Conservation (phyloP, 2,797 vertebrate species). For the Centroberyx gerrardi region DNA sequence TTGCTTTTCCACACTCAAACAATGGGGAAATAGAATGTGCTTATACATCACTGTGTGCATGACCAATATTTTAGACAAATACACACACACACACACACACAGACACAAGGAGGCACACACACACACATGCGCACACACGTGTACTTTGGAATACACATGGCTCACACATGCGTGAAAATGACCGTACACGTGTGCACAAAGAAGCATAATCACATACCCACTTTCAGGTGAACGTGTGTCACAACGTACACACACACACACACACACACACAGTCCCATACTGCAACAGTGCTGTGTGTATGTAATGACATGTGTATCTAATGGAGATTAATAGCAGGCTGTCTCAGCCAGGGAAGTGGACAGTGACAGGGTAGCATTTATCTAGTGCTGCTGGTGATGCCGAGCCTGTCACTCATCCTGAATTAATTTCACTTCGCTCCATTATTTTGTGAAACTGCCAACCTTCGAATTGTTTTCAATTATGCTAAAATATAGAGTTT, state of each 20-base stretch:
- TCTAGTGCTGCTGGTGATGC: neutral
- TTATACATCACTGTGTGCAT: neutral
- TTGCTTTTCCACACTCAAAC: conserved; percentile 35
- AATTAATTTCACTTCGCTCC: conserved; percentile 12
- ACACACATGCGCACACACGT: neutral
- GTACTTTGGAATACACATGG: neutral
- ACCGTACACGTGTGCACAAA: neutral
- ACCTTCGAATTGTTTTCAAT: conserved; percentile 12
- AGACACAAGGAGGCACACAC: neutral
- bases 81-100: neutral
- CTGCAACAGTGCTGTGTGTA: conserved; percentile 8
- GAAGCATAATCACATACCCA: neutral
- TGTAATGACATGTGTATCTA: conserved; percentile 2
- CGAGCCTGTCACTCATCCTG: conserved; percentile 2
- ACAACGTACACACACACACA: neutral
- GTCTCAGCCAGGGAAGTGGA: neutral
- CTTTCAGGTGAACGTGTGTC: neutral
- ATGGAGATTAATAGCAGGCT: conserved; percentile 37
- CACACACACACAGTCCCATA: neutral
- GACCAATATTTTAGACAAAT: neutral
- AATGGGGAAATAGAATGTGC: conserved; percentile 2
- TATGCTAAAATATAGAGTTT: conserved; percentile 3
- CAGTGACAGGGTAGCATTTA: conserved; percentile 29
- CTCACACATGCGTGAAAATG: neutral
- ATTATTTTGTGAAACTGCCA: conserved; percentile 8